Base-by-base conservation (phyloP, 2,888 invertebrate genomes). In the Standfussiana lucernea region DNA sequence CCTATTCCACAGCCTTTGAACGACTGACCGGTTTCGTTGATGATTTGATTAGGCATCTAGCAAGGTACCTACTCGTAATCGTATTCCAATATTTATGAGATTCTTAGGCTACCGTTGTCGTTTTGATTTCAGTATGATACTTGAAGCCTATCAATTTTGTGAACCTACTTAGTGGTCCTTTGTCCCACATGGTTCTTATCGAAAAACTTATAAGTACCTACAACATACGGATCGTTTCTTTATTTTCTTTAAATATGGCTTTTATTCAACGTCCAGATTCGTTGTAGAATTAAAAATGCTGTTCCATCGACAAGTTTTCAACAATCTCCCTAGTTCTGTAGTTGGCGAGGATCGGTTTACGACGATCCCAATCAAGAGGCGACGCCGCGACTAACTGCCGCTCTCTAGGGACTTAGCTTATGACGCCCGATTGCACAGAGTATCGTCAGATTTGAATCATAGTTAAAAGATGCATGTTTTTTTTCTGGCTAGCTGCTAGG, bases 321-420 rank as follows among this genome's bases (percentile, higher is more conserved):
- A 35, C 32, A 74, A 59, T 74, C 82, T 84, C 92, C 86, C 93
- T 92, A 90, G 75, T 70, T 77, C 71, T 75, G 86, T 89, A 89
- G 90, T 90, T 89, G 89, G 87, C 85, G 93, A 89, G 91, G 93
- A 95, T 96, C 93, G 94, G 93, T 96, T 96, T 96, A 96, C 94
- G 93, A 94, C 92, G 83, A 90, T 91, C 92, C 95, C 96, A 96
- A 96, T 96, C 94, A 95, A 95, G 92, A 92, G 96, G 96, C 96
- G 96, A 92, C 96, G 95, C 94, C 85, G 92, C 93, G 95, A 92
- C 95, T 96, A 95, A 96, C 96, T 93, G 93, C 92, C 89, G 91
- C 81, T 92, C 95, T 90, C 94, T 71, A 64, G 95, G 93, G 95
- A 92, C n/a, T n/a, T n/a, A 79, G 75, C 82, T 84, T 86, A 76